Conservation (phyloP, 2,888 invertebrate genomes). For the Nezara viridula region DNA sequence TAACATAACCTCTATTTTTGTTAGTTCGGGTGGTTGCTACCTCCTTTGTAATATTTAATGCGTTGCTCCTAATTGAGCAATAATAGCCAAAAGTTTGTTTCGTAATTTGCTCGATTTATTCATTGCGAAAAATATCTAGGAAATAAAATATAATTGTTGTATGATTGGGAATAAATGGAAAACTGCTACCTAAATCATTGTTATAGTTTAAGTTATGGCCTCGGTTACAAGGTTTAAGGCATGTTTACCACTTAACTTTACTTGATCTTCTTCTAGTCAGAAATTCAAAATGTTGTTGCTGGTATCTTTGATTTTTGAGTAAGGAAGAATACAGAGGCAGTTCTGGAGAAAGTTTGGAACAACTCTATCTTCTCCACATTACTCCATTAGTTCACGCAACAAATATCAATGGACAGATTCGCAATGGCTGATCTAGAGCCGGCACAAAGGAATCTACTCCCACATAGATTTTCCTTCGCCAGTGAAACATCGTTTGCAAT, state of each 20-base stretch:
- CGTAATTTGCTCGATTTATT: too few species aligned
- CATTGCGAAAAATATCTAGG: too few species aligned
- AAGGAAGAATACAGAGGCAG: background rate
- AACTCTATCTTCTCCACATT: constrained; percentile 2
- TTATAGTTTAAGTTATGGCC: too few species aligned
- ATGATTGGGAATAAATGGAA: too few species aligned
- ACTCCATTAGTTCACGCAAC: background rate
- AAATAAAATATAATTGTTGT: too few species aligned
- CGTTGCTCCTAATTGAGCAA: background rate
- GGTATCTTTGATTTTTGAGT: background rate
- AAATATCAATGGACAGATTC: constrained; percentile 14
- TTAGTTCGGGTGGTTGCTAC: background rate
- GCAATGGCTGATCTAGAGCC: background rate
- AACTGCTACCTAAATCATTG: too few species aligned
- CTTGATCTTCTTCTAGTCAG: too few species aligned
- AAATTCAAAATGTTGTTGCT: background rate
- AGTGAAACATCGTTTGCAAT: background rate
- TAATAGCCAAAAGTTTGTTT: too few species aligned
- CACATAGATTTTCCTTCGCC: background rate
- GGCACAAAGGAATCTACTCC: background rate
- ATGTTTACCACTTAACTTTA: too few species aligned
- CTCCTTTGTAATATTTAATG: background rate
- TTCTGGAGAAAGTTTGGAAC: background rate
- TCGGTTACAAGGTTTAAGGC: too few species aligned
- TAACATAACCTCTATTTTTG: background rate